Conservation (phyloP, 2,888 invertebrate genomes). For the Panorpa germanica region DNA sequence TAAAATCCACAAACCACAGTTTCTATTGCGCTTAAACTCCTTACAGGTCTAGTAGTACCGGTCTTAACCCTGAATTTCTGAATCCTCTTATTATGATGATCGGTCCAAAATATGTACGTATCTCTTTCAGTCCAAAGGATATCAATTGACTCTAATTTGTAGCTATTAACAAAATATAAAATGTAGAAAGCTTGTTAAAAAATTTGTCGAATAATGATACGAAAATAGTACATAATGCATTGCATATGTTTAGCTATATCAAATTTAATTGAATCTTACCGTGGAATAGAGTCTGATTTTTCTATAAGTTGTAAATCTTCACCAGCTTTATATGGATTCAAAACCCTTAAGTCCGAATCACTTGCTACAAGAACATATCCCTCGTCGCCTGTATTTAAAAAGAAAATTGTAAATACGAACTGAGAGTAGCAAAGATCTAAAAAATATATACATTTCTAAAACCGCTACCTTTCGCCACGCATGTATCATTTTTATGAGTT, state of each 20-base stretch:
- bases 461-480: slow-evolving; percentile 31
- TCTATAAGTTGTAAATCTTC: too few species aligned
- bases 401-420: slow-evolving; percentile 24
- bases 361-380: slow-evolving; percentile 45
- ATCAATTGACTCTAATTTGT: slow-evolving; percentile 33
- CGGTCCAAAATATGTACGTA: slow-evolving; percentile 26
- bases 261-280: too few species aligned
- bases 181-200: too few species aligned
- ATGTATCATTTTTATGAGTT: slow-evolving; percentile 26
- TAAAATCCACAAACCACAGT: too few species aligned
- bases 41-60: neutral
- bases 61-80: slow-evolving; percentile 17
- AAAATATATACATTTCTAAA: slow-evolving; percentile 2
- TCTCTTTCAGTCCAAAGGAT: slow-evolving; percentile 21
- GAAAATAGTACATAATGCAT: too few species aligned
- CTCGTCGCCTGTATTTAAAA: slow-evolving; percentile 27
- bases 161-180: too few species aligned
- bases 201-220: too few species aligned
- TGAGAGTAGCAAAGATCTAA: slow-evolving; percentile 22
- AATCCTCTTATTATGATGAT: slow-evolving; percentile 25
- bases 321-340: slow-evolving; percentile 44
- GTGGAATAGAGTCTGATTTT: slow-evolving; percentile 16
- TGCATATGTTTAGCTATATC: too few species aligned
- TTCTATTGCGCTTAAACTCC: too few species aligned
- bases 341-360: slow-evolving; percentile 36